Evolutionary conservation across 2,797 vertebrate genomes (phyloP).

Genomic region (Enteromius viviparus): DNA sequence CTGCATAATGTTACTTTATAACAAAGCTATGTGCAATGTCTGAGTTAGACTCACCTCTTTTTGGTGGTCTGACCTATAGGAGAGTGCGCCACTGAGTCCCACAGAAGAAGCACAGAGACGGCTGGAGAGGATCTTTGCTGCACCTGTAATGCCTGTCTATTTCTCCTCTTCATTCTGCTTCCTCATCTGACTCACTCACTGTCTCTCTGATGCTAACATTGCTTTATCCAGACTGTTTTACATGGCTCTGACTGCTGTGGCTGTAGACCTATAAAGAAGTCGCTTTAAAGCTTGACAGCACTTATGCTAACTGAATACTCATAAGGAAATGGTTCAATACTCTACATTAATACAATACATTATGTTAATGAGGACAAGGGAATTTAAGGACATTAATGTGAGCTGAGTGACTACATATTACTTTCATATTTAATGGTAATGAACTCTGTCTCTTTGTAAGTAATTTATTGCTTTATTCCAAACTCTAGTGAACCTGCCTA

Average conservation of each 20-base stretch:
- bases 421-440: background rate
- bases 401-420: background rate
- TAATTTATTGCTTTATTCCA: conserved; percentile 2
- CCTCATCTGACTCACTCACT: background rate
- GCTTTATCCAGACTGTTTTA: background rate
- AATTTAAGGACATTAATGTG: conserved; percentile 15
- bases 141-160: conserved; percentile 80
- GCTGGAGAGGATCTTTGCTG: conserved; percentile 91
- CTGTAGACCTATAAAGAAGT: background rate
- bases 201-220: conserved; percentile 14
- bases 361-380: background rate
- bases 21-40: conserved; percentile 7
- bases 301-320: background rate
- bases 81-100: conserved; percentile 76
- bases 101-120: conserved; percentile 87
- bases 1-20: background rate
- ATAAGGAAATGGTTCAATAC: conserved; percentile 14
- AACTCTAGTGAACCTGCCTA: conserved; percentile 4
- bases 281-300: conserved; percentile 11
- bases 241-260: conserved; percentile 6
- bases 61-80: conserved; percentile 82
- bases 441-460: background rate
- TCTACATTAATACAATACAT: background rate
- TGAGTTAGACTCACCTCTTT: conserved; percentile 56
- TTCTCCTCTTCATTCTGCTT: background rate